Base-by-base conservation (phyloP, 53 echinoderm and acorn worm species). In the Temnopleurus reevesii region DNA sequence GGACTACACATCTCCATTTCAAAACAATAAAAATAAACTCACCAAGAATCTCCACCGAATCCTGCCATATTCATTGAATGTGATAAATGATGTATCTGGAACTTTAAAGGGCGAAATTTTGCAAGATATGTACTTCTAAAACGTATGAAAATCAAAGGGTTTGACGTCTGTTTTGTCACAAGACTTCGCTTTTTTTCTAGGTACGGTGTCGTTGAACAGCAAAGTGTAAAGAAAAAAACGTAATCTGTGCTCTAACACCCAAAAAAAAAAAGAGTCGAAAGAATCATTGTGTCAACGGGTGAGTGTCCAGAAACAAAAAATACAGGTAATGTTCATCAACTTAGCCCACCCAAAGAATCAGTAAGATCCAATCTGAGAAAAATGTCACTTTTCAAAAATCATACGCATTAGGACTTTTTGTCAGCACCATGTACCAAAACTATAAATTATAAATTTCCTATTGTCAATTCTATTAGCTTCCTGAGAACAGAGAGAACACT, bases 11-110 rank as follows among this genome's bases (percentile, higher is more conserved):
- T 9, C 9, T 9, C 10, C 9, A 49, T 12, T 1, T 49, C 10
- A 12, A 49, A 49, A 49, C 49, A 49, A 49, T 71, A 71, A 71
- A 38, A 38, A 17, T 71, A 71, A 38, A 66, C 71, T 71, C 21
- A 71, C 71, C 71, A 71, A 2, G 71, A 19, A 7, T 71, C 71
- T 43, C 41, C 71, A 13, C 71, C 71, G 38, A 71, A 71, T 71
- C 71, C 71, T 71, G 71, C 71, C 71, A 71, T 71, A 15, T 71
- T 71, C 9, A 71, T 8, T 23, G 41, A 36, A 36, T n/a, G 36
- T n/a, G 5, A 19, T n/a, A n/a, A n/a, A n/a, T n/a, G n/a, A n/a
- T n/a, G n/a, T n/a, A n/a, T n/a, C n/a, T n/a, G n/a, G n/a, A n/a
- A n/a, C n/a, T 63, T 33, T 0, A 1, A 63, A 63, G n/a, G n/a